Conservation (phyloP, 2,888 invertebrate species). For the Amblyjoppa proteus region DNA sequence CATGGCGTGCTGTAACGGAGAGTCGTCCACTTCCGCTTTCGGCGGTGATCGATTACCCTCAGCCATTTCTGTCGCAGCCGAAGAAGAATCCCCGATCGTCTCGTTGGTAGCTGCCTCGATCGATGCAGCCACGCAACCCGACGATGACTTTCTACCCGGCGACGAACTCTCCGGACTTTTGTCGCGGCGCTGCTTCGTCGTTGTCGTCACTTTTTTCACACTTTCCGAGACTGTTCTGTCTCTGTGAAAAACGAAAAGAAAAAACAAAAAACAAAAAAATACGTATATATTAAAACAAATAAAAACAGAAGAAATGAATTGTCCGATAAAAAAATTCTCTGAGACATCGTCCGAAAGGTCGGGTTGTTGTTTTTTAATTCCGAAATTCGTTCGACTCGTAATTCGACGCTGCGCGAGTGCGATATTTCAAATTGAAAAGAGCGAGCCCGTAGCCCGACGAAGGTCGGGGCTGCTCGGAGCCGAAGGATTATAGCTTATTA, state of each 20-base stretch:
- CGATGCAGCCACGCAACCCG: constrained; percentile 74
- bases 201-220: constrained; percentile 80
- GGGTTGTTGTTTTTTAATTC: background rate
- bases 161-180: constrained; percentile 76
- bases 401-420: background rate
- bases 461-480: constrained; percentile 32
- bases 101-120: constrained; percentile 71
- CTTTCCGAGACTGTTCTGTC: constrained; percentile 62
- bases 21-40: constrained; percentile 97
- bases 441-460: constrained; percentile 32
- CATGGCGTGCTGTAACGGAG: constrained; percentile 96
- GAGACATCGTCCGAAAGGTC: background rate
- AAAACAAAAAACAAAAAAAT: background rate
- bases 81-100: constrained; percentile 66
- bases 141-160: constrained; percentile 76
- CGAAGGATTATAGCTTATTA: constrained; percentile 46
- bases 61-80: constrained; percentile 79
- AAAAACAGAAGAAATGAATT: background rate
- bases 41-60: constrained; percentile 90
- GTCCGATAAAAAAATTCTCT: background rate
- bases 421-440: constrained; percentile 46
- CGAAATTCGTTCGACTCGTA: background rate
- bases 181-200: constrained; percentile 67
- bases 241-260: constrained; percentile 44
- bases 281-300: background rate